Percentiles rank a stretch among this genome's conserved stretches.
Conservation (phyloP, 2,888 invertebrate genomes). For the Mythimna impura region DNA sequence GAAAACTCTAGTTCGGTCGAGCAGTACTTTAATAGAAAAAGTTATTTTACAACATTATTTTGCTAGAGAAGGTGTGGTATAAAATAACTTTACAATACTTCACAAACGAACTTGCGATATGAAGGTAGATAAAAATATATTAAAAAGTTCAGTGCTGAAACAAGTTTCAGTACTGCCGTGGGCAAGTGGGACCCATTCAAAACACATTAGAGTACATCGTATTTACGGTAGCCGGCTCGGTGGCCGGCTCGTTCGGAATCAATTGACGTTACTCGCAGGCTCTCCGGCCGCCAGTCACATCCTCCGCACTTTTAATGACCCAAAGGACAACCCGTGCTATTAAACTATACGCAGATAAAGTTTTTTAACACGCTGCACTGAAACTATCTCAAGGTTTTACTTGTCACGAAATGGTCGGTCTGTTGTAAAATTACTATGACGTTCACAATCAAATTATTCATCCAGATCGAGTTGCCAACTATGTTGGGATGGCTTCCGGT, state of each 20-base stretch:
- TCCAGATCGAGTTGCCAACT: background rate
- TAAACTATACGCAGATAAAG: conserved; percentile 6
- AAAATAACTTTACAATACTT: background rate
- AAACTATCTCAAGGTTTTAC: background rate
- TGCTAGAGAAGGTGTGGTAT: too few relatives aligned
- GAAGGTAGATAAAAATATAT: background rate
- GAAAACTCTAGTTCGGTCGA: too few relatives aligned
- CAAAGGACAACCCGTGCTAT: background rate
- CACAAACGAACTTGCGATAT: background rate
- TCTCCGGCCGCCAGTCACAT: background rate
- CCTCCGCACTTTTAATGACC: background rate
- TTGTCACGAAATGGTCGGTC: background rate
- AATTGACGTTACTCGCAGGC: background rate
- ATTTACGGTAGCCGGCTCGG: background rate
- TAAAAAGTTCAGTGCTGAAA: background rate
- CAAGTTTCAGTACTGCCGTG: background rate
- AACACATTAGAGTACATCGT: background rate
- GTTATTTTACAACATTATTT: too few relatives aligned
- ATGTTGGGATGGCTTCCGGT: background rate
- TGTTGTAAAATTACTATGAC: background rate
- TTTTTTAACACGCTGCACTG: background rate
- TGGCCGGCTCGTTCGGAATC: background rate
- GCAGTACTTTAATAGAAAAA: too few relatives aligned
- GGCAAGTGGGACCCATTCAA: background rate
- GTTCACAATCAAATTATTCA: too few relatives aligned